These are phyloP conservation scores for Garrulus glandarius DNA, from an alignment of 2,797 vertebrate species.

Conservation along the genomic window DNA sequence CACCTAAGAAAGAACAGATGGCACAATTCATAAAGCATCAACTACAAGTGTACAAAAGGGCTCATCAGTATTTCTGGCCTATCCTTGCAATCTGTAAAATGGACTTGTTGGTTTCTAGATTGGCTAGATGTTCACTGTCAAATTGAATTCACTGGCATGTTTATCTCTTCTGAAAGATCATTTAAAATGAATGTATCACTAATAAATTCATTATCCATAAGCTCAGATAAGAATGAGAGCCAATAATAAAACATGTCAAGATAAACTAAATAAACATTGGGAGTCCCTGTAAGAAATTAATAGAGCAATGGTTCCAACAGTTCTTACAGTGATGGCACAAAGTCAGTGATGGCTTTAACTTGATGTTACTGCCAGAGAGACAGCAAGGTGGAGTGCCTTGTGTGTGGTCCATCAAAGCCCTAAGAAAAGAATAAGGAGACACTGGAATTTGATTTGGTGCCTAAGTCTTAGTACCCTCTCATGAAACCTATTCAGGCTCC, in stretches of 20 bases:
- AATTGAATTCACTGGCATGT: background rate
- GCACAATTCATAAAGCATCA: background rate
- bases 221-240: background rate
- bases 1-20: conserved; percentile 24
- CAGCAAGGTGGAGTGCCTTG: background rate
- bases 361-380: background rate
- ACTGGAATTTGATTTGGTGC: background rate
- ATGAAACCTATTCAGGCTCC: background rate
- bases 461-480: background rate
- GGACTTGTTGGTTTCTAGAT: background rate
- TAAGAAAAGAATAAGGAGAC: background rate
- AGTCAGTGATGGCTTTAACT: background rate
- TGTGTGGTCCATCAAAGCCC: background rate
- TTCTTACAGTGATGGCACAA: background rate
- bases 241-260: background rate
- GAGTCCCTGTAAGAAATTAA: background rate
- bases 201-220: background rate
- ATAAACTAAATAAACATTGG: background rate
- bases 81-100: background rate
- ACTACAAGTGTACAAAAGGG: background rate
- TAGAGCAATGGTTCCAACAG: background rate
- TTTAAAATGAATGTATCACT: background rate
- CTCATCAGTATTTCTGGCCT: background rate
- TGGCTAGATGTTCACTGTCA: background rate
- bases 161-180: background rate